Conservation (phyloP, 2,797 vertebrate genomes). For the Ibycter americanus region DNA sequence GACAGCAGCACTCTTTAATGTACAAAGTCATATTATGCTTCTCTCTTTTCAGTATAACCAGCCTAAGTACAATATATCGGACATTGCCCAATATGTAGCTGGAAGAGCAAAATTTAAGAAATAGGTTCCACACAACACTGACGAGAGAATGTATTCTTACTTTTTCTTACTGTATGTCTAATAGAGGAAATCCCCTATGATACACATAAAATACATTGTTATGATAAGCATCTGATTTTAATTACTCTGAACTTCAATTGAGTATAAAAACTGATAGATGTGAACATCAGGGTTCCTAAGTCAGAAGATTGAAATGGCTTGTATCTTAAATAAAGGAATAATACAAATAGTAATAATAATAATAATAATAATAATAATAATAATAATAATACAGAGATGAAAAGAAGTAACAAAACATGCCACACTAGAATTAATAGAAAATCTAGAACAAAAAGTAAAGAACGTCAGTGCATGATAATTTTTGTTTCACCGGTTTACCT, state of each 20-base stretch:
- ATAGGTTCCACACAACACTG: neutral
- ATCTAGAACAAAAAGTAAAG: neutral
- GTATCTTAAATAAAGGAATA: neutral
- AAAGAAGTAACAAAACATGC: neutral
- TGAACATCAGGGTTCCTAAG: neutral
- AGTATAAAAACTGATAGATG: neutral
- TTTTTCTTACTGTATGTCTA: neutral
- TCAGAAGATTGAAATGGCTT: neutral
- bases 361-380: neutral
- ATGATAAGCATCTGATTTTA: neutral
- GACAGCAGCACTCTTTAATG: neutral
- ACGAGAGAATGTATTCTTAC: fast-evolving
- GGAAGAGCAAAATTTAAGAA: neutral
- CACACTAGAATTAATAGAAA: neutral
- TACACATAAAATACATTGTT: neutral
- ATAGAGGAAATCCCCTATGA: neutral
- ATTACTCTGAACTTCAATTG: neutral
- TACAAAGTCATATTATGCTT: neutral
- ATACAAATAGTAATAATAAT: neutral
- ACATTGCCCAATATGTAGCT: neutral
- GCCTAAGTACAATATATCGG: neutral
- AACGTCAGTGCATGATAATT: neutral
- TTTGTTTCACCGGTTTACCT: neutral
- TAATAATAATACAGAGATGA: neutral
- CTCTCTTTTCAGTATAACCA: neutral